Evolutionary conservation across 2,888 invertebrate species (phyloP), one percentile per base, ranked within the genome.

Genomic region (Idaea aversata): DNA sequence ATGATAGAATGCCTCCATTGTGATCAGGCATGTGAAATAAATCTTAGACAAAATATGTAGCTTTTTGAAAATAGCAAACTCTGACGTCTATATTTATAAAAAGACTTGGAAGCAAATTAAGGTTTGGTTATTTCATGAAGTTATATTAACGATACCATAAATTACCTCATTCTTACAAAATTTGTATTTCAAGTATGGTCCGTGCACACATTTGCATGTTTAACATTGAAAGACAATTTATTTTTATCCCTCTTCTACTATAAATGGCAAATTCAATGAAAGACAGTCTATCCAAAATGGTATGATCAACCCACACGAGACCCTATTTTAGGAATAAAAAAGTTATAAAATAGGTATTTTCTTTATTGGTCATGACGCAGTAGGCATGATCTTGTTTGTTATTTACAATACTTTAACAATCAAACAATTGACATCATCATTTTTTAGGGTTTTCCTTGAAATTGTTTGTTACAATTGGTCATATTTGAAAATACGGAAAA

Each of bases 401-500:
- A 47, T 47, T 47, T 47, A 47, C 47, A 47, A 47, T 47, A 10
- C 13, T 47, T 47, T 47, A 47, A 13, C 47, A 47, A 13, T 47
- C 2, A 47, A 47, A 10, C 47, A 10, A 47, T 47, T 47, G 47
- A 47, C 47, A 47, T 47, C 6, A 47, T 47, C 10, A 10, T 47
- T 13, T 58, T 15, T 58, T 58, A 58, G 58, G n/a, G 16, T 58
- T 58, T 58, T 58, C 58, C 58, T 58, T n/a, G 58, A 58, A 5
- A 16, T 58, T 58, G 58, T 58, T 58, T 58, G 58, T 16, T 16
- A 15, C 58, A 58, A 58, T 58, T 58, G 58, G 16, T 16, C 58
- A 15, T 16, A 58, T 58, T 16, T n/a, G 16, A 58, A 58, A 58
- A 58, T 16, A 58, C 16, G 58, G 58, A 58, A 16, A 47, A 47